Conservation (phyloP, 1,140 invertebrate genomes). For the Neodiprion pinetum region DNA sequence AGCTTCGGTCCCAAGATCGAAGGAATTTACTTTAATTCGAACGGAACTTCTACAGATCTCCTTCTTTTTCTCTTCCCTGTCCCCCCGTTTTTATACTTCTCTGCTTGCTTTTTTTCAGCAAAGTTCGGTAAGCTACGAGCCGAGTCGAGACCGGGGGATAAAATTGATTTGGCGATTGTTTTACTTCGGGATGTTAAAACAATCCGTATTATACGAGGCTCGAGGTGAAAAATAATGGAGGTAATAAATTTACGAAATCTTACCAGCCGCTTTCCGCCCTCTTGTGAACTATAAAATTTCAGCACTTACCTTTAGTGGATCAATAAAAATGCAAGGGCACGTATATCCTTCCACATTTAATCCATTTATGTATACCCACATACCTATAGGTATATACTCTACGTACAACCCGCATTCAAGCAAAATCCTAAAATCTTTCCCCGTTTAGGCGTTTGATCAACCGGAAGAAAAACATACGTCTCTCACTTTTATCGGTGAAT, state of each 20-base stretch:
- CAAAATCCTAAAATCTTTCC: neutral
- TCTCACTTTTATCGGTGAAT: neutral
- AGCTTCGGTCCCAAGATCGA: constrained; percentile 4
- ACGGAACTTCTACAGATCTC: neutral
- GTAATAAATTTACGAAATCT: constrained; percentile 1
- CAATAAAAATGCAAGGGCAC: neutral
- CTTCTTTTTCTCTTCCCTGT: neutral
- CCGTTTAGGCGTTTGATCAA: neutral
- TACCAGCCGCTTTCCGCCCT: neutral
- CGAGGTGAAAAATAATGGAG: constrained; percentile 1
- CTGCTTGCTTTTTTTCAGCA: neutral
- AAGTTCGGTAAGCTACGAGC: neutral
- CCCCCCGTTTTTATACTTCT: neutral
- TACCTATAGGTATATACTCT: neutral
- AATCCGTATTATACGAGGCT: neutral
- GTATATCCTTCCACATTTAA: neutral
- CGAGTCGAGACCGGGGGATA: neutral
- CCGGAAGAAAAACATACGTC: neutral
- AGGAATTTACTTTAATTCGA: constrained; percentile 1
- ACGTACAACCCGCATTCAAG: neutral
- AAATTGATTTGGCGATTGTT: constrained; percentile 7
- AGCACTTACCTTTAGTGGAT: constrained; percentile 5
- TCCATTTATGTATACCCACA: neutral
- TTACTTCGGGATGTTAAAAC: neutral
- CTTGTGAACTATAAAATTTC: neutral